Evolutionary conservation across 2,797 vertebrate species (phyloP).

Genomic region (Limnodromus scolopaceus): DNA sequence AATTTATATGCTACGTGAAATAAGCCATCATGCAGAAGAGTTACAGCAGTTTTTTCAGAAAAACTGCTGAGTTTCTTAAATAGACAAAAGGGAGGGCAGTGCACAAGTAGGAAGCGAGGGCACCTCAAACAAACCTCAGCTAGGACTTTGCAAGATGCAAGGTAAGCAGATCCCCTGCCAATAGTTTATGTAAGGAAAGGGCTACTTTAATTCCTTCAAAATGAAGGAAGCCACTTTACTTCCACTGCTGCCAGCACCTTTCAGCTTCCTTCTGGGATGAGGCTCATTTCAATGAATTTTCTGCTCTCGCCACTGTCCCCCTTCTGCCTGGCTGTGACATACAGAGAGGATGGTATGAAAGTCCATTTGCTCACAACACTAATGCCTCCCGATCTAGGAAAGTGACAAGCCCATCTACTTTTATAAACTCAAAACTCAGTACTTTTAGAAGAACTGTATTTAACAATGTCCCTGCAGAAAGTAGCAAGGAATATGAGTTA

Average conservation of each 20-base stretch:
- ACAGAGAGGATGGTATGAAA: not conserved
- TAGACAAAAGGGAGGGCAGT: not conserved
- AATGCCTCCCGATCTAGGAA: not conserved
- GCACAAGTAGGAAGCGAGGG: not conserved
- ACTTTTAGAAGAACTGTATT: not conserved
- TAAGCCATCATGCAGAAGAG: not conserved
- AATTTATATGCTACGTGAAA: not conserved
- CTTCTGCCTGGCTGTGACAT: accelerated
- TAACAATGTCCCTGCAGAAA: not conserved
- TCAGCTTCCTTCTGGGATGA: not conserved
- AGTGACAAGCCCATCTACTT: not conserved
- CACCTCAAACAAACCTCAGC: not conserved
- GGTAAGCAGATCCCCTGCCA: not conserved
- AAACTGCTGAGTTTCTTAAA: not conserved
- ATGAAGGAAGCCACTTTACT: not conserved
- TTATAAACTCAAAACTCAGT: not conserved
- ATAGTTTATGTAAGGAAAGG: not conserved
- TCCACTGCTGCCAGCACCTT: not conserved
- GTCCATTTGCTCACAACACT: not conserved
- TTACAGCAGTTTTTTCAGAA: not conserved
- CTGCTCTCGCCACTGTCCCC: not conserved
- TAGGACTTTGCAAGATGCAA: not conserved
- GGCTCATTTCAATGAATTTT: not conserved
- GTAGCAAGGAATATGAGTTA: not conserved
- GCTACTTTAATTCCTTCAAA: not conserved